Percentiles rank a stretch among this genome's conserved stretches.
Evolutionary conservation across 2,797 vertebrate genomes (phyloP).

Genomic region (Tamandua tetradactyla): DNA sequence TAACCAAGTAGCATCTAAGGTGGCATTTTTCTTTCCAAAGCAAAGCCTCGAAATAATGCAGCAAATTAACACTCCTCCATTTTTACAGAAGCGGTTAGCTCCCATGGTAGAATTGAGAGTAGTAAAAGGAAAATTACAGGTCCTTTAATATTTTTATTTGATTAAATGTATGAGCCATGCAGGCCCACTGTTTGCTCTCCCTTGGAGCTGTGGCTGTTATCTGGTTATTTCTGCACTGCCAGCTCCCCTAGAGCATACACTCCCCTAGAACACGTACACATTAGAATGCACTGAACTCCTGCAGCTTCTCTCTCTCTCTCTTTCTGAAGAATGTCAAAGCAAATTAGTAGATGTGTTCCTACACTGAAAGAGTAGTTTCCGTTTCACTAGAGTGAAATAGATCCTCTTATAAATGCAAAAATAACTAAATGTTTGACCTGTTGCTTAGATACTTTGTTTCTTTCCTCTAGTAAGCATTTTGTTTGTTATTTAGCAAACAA

Average conservation of each 20-base stretch:
- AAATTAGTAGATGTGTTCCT: slow-evolving; percentile 47
- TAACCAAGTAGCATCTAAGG: neutral
- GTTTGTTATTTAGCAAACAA: neutral
- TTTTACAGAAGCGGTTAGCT: slow-evolving; percentile 40
- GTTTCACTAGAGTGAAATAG: slow-evolving; percentile 14
- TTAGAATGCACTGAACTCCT: neutral
- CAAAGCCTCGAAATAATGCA: neutral
- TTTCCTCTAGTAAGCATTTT: slow-evolving; percentile 29
- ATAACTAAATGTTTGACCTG: neutral
- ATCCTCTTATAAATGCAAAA: neutral
- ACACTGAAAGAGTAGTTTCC: slow-evolving; percentile 23
- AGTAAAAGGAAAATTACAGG: slow-evolving; percentile 15
- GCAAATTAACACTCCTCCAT: slow-evolving; percentile 58
- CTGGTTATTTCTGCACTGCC: neutral
- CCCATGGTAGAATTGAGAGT: neutral
- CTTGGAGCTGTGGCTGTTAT: neutral
- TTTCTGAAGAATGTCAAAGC: slow-evolving; percentile 4
- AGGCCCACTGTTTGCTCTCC: neutral
- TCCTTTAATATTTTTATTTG: slow-evolving; percentile 48
- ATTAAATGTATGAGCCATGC: neutral
- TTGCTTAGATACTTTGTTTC: neutral
- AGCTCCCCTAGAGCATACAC: neutral
- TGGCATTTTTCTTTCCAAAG: neutral
- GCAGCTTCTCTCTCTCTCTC: neutral
- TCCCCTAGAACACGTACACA: neutral